Conservation (phyloP, 2,113 vertebrate species). For the Ranitomeya variabilis region DNA sequence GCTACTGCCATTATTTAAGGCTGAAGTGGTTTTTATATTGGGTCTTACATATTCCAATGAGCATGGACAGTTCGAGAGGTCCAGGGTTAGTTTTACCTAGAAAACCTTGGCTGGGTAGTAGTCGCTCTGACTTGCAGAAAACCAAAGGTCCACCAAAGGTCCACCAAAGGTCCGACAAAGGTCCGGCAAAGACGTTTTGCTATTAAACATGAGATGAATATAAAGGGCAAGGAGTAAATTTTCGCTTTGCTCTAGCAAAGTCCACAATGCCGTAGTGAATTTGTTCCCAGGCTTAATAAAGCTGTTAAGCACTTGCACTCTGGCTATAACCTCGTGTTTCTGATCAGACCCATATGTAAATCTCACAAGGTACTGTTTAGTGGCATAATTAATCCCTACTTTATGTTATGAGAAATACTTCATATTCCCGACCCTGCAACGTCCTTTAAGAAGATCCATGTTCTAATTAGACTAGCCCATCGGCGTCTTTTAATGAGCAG, state of each 20-base stretch:
- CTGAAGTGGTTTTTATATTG: background rate
- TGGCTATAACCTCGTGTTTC: constrained; percentile 76
- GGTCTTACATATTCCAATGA: background rate
- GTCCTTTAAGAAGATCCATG: constrained; percentile 88
- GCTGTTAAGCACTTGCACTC: constrained; percentile 63
- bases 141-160: background rate
- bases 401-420: constrained; percentile 86
- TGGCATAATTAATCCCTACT: constrained; percentile 87
- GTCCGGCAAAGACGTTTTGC: background rate
- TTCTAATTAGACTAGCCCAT: constrained; percentile 89
- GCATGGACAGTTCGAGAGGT: background rate
- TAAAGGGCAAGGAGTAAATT: constrained; percentile 24
- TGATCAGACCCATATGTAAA: constrained; percentile 83
- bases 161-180: too few relatives aligned
- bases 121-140: background rate
- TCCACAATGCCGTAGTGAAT: constrained; percentile 49
- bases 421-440: constrained; percentile 83
- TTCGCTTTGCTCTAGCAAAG: constrained; percentile 18
- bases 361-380: constrained; percentile 84
- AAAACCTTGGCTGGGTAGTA: background rate
- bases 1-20: background rate
- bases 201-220: background rate
- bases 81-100: background rate
- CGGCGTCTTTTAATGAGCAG: constrained; percentile 88
- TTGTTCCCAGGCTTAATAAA: constrained; percentile 60